Evolutionary conservation across 1,140 invertebrate genomes (phyloP), one percentile per base, ranked within the genome.

Genomic region (Vanessa atalanta): DNA sequence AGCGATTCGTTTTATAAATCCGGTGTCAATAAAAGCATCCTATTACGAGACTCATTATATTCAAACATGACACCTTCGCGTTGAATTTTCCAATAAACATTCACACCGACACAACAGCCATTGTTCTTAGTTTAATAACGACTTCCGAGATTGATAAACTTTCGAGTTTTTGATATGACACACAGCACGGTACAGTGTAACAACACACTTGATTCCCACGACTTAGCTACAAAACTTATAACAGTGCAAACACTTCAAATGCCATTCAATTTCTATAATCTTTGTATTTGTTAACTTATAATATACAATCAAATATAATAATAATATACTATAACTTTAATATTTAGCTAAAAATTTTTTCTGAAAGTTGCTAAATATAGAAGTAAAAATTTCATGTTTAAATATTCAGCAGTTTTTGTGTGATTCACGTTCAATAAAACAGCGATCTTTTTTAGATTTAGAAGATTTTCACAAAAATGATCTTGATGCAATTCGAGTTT

Each of bases 121-220:
- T 79, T 79, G 78, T 79, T 79, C 66, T 72, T 23, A 47, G 47
- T 68, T 63, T 61, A 61, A 75, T 76, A 74, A 73, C 70, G 69
- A 65, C 75, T 88, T 88, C 86, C 77, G 80, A 83, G 82, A 85
- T 84, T 85, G 73, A 79, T 83, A 81, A 83, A 84, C 83, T 87
- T 83, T 86, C 86, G 70, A 81, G 23, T 76, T 73, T 79, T 67
- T 69, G 68, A 66, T 79, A 75, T 77, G 75, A 77, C 70, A 70
- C 67, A 65, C 47, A 13, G 63, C 71, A 78, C 76, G 77, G 26
- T 63, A 50, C 68, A 47, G 57, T 55, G 48, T 69, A 68, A 57
- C 14, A 70, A 51, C 57, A 74, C 57, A 76, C 64, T 31, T 31
- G 43, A 60, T 81, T 81, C 77, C 73, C 79, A 80, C 73, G 71